A percentile compares a stretch with the other conserved stretches of the same genome.
Conservation (phyloP, 2,797 vertebrate genomes). For the Oreortyx pictus region DNA sequence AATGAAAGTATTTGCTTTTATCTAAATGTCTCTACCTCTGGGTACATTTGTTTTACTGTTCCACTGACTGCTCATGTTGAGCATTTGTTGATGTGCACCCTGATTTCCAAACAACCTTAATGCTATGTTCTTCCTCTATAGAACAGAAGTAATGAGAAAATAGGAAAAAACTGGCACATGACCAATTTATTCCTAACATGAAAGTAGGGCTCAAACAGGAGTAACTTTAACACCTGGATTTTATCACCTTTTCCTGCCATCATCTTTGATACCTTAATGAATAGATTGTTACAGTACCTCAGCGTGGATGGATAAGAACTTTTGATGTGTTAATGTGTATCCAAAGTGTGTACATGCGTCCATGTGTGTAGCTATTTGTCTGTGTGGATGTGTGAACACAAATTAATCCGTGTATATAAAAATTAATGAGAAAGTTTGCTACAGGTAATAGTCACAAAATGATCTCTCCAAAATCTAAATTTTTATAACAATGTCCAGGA, state of each 20-base stretch:
- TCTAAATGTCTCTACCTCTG: not conserved
- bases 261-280: not conserved
- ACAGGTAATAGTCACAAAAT: not conserved
- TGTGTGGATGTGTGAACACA: not conserved
- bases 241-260: not conserved
- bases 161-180: not conserved
- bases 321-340: not conserved
- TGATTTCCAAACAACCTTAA: not conserved
- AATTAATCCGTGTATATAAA: not conserved
- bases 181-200: not conserved
- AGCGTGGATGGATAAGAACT: not conserved
- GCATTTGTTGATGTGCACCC: not conserved
- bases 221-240: not conserved
- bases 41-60: not conserved
- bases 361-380: not conserved
- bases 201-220: not conserved
- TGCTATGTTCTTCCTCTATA: not conserved
- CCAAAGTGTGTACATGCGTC: not conserved
- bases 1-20: not conserved
- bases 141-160: not conserved
- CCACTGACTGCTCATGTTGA: not conserved
- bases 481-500: not conserved
- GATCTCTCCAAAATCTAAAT: fast-evolving
- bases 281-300: not conserved
- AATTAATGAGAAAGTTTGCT: not conserved